phyloP scores from a whole-genome alignment of 2,797 vertebrate species.

The Sebastes glaucus region DNA sequence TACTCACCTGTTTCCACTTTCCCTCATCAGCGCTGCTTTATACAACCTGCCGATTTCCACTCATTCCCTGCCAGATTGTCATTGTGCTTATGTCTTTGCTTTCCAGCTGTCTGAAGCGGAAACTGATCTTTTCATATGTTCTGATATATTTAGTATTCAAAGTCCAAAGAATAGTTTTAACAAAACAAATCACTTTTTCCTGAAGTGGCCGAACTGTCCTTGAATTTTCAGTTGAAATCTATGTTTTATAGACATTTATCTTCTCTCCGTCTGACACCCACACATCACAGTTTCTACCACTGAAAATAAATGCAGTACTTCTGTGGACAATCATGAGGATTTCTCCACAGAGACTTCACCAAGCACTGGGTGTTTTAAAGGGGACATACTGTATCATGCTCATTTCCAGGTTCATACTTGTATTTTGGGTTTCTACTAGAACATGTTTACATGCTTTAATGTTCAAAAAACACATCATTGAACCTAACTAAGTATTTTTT shows the following conservation, averaged over 20 bases:
- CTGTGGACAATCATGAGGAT: background rate
- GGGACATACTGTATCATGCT: too few relatives aligned
- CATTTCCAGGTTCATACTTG: too few relatives aligned
- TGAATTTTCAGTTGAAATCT: background rate
- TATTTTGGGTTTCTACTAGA: too few relatives aligned
- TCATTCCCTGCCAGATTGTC: background rate
- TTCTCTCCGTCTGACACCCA: background rate
- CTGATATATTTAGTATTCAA: background rate
- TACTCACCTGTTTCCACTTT: background rate
- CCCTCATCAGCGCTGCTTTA: background rate
- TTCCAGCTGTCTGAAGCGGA: background rate
- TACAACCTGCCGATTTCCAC: background rate
- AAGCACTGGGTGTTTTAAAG: background rate
- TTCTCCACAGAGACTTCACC: background rate
- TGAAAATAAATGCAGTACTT: background rate
- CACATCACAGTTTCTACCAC: background rate
- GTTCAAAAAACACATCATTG: too few relatives aligned
- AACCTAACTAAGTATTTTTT: accelerated
- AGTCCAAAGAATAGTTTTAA: background rate
- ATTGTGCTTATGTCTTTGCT: background rate
- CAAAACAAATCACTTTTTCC: background rate
- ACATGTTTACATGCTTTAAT: too few relatives aligned
- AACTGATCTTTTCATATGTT: background rate
- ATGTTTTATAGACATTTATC: background rate
- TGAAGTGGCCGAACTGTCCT: background rate